Base-by-base conservation (phyloP, 2,888 invertebrate genomes). In the Gasteruption jaculator region DNA sequence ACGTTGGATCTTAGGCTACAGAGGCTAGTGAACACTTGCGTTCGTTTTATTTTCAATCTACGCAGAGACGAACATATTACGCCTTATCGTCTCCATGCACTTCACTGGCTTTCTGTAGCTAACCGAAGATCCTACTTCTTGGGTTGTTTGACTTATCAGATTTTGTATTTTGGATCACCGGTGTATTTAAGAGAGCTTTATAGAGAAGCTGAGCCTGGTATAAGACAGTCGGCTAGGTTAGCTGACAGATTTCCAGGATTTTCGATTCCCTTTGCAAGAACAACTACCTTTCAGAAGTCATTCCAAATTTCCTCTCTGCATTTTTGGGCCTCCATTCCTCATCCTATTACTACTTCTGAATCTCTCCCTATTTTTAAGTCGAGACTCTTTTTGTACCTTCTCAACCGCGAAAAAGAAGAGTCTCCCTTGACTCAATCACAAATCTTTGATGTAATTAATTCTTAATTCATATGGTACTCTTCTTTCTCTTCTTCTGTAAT, bases 1-100 rank as follows among this genome's bases (percentile, higher is more conserved):
- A 41, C 38, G 7, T 20, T 32, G 1, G 21, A 44, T n/a, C 8
- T 29, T n/a, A n/a, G n/a, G n/a, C n/a, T n/a, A n/a, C n/a, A n/a
- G n/a, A n/a, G n/a, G n/a, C n/a, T n/a, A n/a, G n/a, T n/a, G n/a
- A n/a, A n/a, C n/a, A n/a, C n/a, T n/a, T n/a, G n/a, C n/a, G n/a
- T n/a, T n/a, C n/a, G 44, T 4, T 47, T 44, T 3, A 40, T 40
- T 14, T 45, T 37, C 11, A 33, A 35, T 11, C 16, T 45, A 5
- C 24, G 27, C 1, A 22, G 33, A 1, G 43, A 46, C 16, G 42
- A 40, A 7, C 32, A 37, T 8, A 33, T 42, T 6, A 34, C 48
- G 10, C 42, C 34, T 2, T 45, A 32, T 22, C 31, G 45, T n/a
- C n/a, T n/a, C 2, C 32, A 20, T 1, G 32, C 25, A 4, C 15